Conservation (phyloP, 2,113 vertebrate species). For the Rhynchomys soricoides region DNA sequence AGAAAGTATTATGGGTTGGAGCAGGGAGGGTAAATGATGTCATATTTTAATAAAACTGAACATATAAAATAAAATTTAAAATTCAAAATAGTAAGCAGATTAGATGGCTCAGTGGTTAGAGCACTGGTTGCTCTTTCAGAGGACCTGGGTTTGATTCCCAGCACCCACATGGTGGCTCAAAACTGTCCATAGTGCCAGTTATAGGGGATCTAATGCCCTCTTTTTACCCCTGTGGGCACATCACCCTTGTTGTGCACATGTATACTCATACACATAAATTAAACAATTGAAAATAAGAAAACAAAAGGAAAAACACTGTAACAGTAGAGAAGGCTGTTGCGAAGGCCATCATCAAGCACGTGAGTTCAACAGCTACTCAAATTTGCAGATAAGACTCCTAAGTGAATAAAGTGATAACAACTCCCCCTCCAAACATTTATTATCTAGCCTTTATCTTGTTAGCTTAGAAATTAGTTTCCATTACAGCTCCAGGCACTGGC, state of each 20-base stretch:
- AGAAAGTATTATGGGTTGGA: not conserved
- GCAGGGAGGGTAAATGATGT: not conserved
- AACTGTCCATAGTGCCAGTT: not conserved
- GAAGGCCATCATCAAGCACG: not conserved
- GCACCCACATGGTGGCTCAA: not conserved
- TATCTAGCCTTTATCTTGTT: constrained; percentile 13
- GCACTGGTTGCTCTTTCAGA: not conserved
- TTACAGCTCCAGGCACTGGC: not conserved
- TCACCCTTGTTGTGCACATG: not conserved
- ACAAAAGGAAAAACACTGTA: not conserved
- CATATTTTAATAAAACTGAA: not conserved
- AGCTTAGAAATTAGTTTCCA: constrained; percentile 12
- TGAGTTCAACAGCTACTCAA: constrained; percentile 6
- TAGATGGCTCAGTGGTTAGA: not conserved
- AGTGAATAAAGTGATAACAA: not conserved
- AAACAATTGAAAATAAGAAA: not conserved
- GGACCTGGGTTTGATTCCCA: not conserved
- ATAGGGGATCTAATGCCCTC: not conserved
- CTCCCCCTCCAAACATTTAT: not conserved
- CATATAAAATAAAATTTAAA: not conserved
- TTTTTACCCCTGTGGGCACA: not conserved
- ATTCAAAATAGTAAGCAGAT: not conserved
- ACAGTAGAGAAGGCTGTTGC: not conserved
- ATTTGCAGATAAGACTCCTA: not conserved
- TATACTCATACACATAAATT: not conserved